These are phyloP conservation scores for Presbytis comata DNA, from an alignment of 2,797 vertebrate species.

Conservation along the genomic window DNA sequence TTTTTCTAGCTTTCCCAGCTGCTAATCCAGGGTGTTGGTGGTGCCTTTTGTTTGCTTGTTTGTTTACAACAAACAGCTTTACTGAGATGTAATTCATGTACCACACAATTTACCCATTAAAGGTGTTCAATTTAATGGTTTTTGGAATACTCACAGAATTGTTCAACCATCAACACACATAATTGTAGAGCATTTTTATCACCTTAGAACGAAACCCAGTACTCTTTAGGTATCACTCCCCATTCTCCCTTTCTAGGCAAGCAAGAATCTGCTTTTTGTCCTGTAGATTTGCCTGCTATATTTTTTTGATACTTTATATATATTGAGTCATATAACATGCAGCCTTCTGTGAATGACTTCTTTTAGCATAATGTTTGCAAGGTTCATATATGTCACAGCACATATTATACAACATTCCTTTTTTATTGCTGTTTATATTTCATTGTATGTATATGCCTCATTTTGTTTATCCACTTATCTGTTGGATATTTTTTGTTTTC, in stretches of 20 bases:
- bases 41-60: not conserved
- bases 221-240: not conserved
- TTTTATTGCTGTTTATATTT: not conserved
- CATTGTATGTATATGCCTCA: not conserved
- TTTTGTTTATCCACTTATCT: not conserved
- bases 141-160: not conserved
- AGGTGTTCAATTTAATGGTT: not conserved
- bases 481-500: not conserved
- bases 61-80: not conserved
- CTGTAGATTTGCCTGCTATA: not conserved
- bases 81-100: not conserved
- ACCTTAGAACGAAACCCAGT: not conserved
- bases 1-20: not conserved
- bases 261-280: not conserved
- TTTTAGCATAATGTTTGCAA: not conserved
- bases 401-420: not conserved
- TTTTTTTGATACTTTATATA: not conserved
- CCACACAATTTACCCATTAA: not conserved
- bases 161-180: too few species aligned
- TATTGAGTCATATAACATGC: not conserved
- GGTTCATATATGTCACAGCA: not conserved
- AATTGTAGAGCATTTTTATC: not conserved
- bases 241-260: not conserved
- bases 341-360: not conserved
- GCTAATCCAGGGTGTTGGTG: not conserved